Evolutionary conservation across 2,797 vertebrate genomes (phyloP), one percentile per base, ranked within the genome.

Genomic region (Rhinoraja longicauda): DNA sequence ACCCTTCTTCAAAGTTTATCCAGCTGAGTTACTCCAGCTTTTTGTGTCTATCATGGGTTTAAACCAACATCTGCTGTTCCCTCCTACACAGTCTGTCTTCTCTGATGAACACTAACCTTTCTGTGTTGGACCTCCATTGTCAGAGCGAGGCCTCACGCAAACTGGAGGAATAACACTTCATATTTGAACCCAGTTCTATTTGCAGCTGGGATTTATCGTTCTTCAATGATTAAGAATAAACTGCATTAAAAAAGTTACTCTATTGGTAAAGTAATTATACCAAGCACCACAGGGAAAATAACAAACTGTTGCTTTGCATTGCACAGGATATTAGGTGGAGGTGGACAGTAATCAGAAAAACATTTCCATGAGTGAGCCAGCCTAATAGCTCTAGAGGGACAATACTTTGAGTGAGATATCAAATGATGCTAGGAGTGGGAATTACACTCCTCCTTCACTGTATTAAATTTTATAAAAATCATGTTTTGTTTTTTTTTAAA

Each of bases 301-400:
- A 45, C 4, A 64, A 86, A 57, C 81, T 84, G 57, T 39, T 88
- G 3, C 59, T 64, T 29, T 67, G 12, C 72, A 92, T 72, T 92
- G 36, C 53, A 53, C 24, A 92, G 90, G 26, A 92, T 45, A 53
- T 13, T 92, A 29, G 36, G 26, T 73, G 90, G 70, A 70, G 70
- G 90, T 53, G 90, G 45, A 73, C 39, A 73, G 84, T 75, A 73
- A 92, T n/a, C 24, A 29, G 15, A 75, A 73, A 92, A 92, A 75
- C 39, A 45, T 73, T 92, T 73, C 6, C 26, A 19, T n/a, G 36
- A 75, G 72, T 92, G 90, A 67, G 90, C 12, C 10, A 29, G 67
- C 26, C 70, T 92, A 39, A 75, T 45, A 8, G n/a, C n/a, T 88
- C 72, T 8, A 26, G 24, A 73, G 90, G 72, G 90, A 92, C 26